A percentile compares a stretch with the other conserved stretches of the same genome.
These are phyloP conservation scores for Antechinus stuartii DNA, from an alignment of 2,113 vertebrate genomes.

Conservation along the genomic window DNA sequence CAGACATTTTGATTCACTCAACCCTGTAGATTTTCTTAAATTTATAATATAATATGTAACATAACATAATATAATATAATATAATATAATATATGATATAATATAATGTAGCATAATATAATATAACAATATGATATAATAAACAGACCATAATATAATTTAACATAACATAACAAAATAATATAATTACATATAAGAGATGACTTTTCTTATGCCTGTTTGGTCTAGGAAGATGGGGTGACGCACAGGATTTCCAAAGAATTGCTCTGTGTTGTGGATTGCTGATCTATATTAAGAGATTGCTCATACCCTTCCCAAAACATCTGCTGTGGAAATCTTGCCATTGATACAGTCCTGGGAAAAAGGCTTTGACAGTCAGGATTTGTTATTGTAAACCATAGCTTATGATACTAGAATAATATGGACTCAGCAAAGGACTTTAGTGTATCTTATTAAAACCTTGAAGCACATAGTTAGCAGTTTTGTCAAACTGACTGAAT, in stretches of 20 bases:
- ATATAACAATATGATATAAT: no score
- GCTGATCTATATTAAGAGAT: neutral
- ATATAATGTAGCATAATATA: no score
- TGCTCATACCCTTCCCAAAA: neutral
- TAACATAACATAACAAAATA: no score
- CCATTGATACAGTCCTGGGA: constrained; percentile 13
- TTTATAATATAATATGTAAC: neutral
- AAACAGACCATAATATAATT: no score
- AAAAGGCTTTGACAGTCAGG: neutral
- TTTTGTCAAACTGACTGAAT: neutral
- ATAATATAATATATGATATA: no score
- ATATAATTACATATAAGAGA: neutral
- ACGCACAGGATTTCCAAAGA: neutral
- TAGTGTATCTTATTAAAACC: neutral
- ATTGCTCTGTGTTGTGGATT: neutral
- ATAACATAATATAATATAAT: no score
- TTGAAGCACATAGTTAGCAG: neutral
- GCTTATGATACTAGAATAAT: neutral
- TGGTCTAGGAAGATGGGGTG: neutral
- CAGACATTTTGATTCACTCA: neutral
- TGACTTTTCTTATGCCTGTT: neutral
- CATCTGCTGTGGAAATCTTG: constrained; percentile 14
- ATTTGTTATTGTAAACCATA: neutral
- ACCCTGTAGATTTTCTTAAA: neutral
- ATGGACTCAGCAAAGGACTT: neutral